These are phyloP conservation scores for Agrotis segetum DNA, from an alignment of 2,888 invertebrate species.

Conservation along the genomic window DNA sequence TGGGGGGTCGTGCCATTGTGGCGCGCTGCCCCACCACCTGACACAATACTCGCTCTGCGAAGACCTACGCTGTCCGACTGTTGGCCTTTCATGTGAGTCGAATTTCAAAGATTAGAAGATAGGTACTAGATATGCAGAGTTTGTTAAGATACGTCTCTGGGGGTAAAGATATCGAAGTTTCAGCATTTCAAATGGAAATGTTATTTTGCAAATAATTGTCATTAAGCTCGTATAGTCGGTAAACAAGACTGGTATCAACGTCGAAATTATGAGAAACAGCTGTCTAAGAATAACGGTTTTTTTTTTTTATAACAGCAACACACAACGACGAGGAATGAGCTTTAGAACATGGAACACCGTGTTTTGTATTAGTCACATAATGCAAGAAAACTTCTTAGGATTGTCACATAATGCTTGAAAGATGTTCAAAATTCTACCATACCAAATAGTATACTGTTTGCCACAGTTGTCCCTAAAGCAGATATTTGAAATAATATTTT, in stretches of 20 bases:
- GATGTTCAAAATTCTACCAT: too few species aligned
- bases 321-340: too few species aligned
- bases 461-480: not conserved
- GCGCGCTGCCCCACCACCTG: constrained; percentile 80
- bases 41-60: constrained; percentile 81
- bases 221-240: not conserved
- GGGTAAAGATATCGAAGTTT: constrained; percentile 21
- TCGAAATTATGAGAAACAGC: too few species aligned
- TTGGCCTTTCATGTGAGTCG: constrained; percentile 84
- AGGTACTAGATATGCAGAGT: constrained; percentile 16
- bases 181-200: constrained; percentile 14
- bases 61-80: constrained; percentile 84
- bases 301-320: too few species aligned
- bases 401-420: too few species aligned
- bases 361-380: not conserved
- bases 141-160: not conserved
- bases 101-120: constrained; percentile 34
- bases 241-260: not conserved
- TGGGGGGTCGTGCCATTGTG: constrained; percentile 86
- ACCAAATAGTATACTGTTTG: not conserved
- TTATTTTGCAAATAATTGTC: constrained; percentile 14
- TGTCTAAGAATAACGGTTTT: too few species aligned
- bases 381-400: too few species aligned
- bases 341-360: too few species aligned
- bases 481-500: not conserved